Evolutionary conservation across 2,113 vertebrate genomes (phyloP).

Genomic region (Mormoops blainvillei): DNA sequence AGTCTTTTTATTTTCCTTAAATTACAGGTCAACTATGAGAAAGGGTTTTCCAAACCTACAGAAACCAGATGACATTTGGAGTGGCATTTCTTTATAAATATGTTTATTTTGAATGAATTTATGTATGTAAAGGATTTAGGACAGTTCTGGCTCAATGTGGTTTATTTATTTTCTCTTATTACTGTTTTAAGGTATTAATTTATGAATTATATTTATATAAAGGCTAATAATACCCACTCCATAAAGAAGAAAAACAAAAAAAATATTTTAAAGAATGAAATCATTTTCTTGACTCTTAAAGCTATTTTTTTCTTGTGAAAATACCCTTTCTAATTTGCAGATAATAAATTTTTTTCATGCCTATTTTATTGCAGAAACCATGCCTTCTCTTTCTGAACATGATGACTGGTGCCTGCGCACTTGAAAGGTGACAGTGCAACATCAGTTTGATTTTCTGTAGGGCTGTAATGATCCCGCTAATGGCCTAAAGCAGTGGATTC

Average conservation of each 20-base stretch:
- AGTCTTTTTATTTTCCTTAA: neutral
- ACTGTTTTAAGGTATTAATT: neutral
- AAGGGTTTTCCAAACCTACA: neutral
- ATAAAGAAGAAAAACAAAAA: neutral
- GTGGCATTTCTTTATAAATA: neutral
- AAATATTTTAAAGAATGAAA: neutral
- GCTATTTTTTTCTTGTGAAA: neutral
- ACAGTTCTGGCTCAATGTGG: neutral
- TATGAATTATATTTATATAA: neutral
- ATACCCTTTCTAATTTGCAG: neutral
- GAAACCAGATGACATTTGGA: neutral
- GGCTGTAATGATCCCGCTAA: conserved; percentile 41
- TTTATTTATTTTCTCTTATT: neutral
- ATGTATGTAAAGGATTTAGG: neutral
- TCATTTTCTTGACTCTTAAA: neutral
- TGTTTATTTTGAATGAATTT: neutral
- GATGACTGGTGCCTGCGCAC: conserved; percentile 10
- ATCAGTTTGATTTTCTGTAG: conserved; percentile 53
- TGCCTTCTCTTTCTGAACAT: conserved; percentile 41
- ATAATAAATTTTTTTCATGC: neutral
- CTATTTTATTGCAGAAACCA: conserved; percentile 35
- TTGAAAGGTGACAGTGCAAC: conserved; percentile 40
- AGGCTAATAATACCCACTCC: neutral
- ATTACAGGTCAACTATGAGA: neutral
- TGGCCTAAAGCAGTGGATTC: conserved; percentile 40